These are phyloP conservation scores for Lithosia quadra DNA, from an alignment of 2,888 invertebrate species.

Conservation along the genomic window DNA sequence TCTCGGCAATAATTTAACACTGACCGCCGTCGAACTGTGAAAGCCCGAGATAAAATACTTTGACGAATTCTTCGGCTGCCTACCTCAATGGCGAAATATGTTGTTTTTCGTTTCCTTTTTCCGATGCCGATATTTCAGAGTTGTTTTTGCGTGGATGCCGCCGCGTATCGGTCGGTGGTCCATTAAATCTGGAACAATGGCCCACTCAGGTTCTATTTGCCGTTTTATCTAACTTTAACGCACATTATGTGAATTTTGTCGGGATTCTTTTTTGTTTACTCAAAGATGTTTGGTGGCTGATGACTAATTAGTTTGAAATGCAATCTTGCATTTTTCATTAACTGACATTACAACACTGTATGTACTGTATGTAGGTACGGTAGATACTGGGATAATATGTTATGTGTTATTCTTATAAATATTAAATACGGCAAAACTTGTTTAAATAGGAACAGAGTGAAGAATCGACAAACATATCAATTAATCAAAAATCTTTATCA, in stretches of 20 bases:
- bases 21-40: constrained; percentile 81
- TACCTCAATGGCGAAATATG: constrained; percentile 77
- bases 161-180: constrained; percentile 79
- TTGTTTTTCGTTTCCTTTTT: constrained; percentile 79
- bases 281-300: constrained; percentile 58
- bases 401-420: not conserved
- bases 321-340: not conserved
- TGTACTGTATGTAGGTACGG: no score
- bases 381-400: not conserved
- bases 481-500: constrained; percentile 35
- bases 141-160: constrained; percentile 76
- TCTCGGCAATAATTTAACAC: constrained; percentile 78
- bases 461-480: constrained; percentile 29
- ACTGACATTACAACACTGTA: not conserved
- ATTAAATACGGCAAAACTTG: constrained; percentile 15
- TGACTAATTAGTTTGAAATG: constrained; percentile 49
- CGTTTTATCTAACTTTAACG: constrained; percentile 82
- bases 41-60: constrained; percentile 82
- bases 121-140: constrained; percentile 68
- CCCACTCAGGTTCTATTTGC: constrained; percentile 79
- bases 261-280: constrained; percentile 63
- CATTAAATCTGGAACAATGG: constrained; percentile 83
- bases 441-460: constrained; percentile 24
- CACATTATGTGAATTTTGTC: constrained; percentile 81
- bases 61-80: constrained; percentile 80